Base-by-base conservation (phyloP, 2,888 invertebrate genomes). In the Terebella lapidaria region DNA sequence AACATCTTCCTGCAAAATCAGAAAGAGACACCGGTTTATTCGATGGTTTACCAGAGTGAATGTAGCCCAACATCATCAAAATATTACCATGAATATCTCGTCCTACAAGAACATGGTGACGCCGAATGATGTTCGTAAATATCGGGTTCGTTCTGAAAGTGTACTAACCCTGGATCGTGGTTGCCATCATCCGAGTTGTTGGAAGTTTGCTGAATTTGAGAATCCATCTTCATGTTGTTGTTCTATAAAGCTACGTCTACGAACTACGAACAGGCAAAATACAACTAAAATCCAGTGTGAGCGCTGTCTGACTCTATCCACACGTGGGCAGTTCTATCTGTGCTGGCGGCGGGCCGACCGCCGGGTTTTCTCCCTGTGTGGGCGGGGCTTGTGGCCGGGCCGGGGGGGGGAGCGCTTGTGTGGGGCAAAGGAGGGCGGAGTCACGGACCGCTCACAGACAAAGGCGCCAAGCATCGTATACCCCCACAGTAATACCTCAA, bases 1-100 rank as follows among this genome's bases (percentile, higher is more conserved):
- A 97, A 97, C 95, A 97, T 97, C 91, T 97, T 97, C 86, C 96
- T 96, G 89, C 77, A 92, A 91, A 76, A 80, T 46, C 83, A 62
- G 18, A 62, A 22, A 54, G 55, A 15, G 35, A 42, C 20, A 57
- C 30, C 45, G 3, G 55, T 55, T 25, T 25, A 15, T 15, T 25
- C 10, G 10, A 18, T 26, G 10, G 5, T 27, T 15, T 28, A 22
- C 29, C 53, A 22, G 28, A 15, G 53, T n/a, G 15, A 53, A 53
- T 22, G 26, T 5, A 4, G 28, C 29, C 27, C 27, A 25, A 10
- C 15, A 27, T 22, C 24, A 22, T 15, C 24, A 10, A 20, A 18
- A 5, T 22, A 10, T 15, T 22, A 24, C 24, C 22, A 22, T n/a
- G n/a, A n/a, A n/a, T n/a, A n/a, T n/a, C n/a, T n/a, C n/a, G n/a